Evolutionary conservation across 2,888 invertebrate species (phyloP), one percentile per base, ranked within the genome.

Genomic region (Pseudanteris insignis): DNA sequence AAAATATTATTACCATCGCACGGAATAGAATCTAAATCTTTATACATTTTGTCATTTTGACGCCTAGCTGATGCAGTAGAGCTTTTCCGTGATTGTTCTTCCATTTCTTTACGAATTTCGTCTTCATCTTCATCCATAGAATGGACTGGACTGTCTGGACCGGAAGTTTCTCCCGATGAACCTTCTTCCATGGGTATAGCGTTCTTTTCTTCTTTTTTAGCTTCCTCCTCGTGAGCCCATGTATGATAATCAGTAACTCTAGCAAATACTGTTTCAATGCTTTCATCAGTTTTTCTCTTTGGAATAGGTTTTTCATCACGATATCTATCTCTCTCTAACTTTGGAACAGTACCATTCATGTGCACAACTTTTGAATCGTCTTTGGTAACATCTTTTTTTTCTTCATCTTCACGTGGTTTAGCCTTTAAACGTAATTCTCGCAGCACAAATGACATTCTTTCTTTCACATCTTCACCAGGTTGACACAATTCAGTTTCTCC

Each of bases 91-190:
- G 79, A 77, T 13, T 73, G 72, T 47, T 73, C 70, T 67, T 84
- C 84, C 14, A 84, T 83, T 66, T 83, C 82, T 58, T 67, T 69
- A 12, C 66, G 66, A 18, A 73, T 65, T 28, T 86, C 83, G 57
- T 87, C 87, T 32, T 86, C 86, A 53, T 88, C 88, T 59, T 89
- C 89, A 64, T 89, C 89, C 55, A 88, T 88, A 70, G 90, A 90
- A 3, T 88, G 88, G 1, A 79, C 81, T 7, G 92, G 92, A 76
- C 91, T 91, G 70, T 94, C 93, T 0, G 94, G 94, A 0, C 94
- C 94, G 5, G 92, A 92, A 8, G 94, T 94, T 71, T 90, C 92
- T 1, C 93, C 92, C 0, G 92, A 92, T 6, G 91, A 91, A 40
- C 85, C 86, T 25, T 85, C 86, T 12, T 82, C 86, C 67, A 71